Evolutionary conservation across 2,888 invertebrate species (phyloP), one percentile per base, ranked within the genome.

Genomic region (Trisateles emortualis): DNA sequence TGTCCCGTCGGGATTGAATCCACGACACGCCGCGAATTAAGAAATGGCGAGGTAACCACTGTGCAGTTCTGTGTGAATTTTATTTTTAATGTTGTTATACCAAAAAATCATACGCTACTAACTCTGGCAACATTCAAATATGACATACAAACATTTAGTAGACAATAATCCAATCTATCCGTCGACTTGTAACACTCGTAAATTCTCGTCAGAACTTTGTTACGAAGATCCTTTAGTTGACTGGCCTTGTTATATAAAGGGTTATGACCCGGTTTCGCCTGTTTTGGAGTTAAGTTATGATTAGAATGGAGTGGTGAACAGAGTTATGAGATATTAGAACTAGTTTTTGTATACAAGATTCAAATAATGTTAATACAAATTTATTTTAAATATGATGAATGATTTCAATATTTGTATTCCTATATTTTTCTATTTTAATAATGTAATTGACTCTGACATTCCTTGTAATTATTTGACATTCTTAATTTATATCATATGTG

Each of bases 161-260:
- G 84, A 83, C 84, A 83, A 85, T 85, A 84, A 85, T 83, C 85
- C 81, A 84, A 85, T 85, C 84, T 83, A 83, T 81, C 78, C 72
- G 72, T 65, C 71, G 68, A 73, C 58, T 69, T 73, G 68, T 68
- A 72, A 73, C 59, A 74, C 72, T 78, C 78, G 81, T 82, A 80
- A 81, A 82, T 80, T 76, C 61, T 56, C 72, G 70, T 59, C 69
- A 60, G 55, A 83, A 83, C 74, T 81, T 81, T 68, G 72, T 73
- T 72, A 62, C 61, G 59, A 60, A 70, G 64, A 58, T 66, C 70
- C 56, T 44, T 35, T 54, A 62, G 44, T 64, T 49, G 42, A 39
- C 26, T 55, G 70, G 68, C 71, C 72, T 61, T 57, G 57, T 67
- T 72, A 64, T 54, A 49, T 49, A 56, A 32, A 29, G 29, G 35